Evolutionary conservation across 1,140 invertebrate species (phyloP).

Genomic region (Drosophila parvula): DNA sequence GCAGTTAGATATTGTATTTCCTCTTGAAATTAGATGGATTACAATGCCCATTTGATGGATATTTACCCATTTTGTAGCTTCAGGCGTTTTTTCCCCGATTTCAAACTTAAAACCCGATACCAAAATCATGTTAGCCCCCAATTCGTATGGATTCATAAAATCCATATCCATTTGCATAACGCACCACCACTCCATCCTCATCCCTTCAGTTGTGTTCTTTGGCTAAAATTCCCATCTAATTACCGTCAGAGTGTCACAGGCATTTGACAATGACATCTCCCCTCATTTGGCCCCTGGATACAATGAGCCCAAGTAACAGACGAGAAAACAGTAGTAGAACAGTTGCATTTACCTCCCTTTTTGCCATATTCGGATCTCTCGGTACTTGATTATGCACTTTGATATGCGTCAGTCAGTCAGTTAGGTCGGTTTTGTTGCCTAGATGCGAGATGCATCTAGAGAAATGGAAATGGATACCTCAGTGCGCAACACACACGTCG

Average conservation of each 20-base stretch:
- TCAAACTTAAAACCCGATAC: background rate
- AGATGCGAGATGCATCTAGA: conserved; percentile 24
- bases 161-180: conserved; percentile 38
- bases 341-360: conserved; percentile 8
- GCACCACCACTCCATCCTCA: background rate
- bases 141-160: conserved; percentile 12
- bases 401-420: conserved; percentile 54
- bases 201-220: conserved; percentile 12
- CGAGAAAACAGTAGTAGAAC: conserved; percentile 30
- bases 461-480: conserved; percentile 44
- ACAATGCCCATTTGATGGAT: no score
- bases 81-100: background rate
- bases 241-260: conserved; percentile 54
- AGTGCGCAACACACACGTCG: conserved; percentile 38
- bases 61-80: background rate
- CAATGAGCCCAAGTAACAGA: conserved; percentile 30
- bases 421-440: conserved; percentile 25
- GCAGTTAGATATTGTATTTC: background rate
- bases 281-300: conserved; percentile 15
- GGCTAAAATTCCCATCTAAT: conserved; percentile 48
- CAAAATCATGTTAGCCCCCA: background rate
- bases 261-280: conserved; percentile 55
- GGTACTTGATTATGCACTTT: conserved; percentile 56
- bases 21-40: background rate
- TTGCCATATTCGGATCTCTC: conserved; percentile 1